Conservation (phyloP, 2,888 invertebrate species). For the Julus scanicus region DNA sequence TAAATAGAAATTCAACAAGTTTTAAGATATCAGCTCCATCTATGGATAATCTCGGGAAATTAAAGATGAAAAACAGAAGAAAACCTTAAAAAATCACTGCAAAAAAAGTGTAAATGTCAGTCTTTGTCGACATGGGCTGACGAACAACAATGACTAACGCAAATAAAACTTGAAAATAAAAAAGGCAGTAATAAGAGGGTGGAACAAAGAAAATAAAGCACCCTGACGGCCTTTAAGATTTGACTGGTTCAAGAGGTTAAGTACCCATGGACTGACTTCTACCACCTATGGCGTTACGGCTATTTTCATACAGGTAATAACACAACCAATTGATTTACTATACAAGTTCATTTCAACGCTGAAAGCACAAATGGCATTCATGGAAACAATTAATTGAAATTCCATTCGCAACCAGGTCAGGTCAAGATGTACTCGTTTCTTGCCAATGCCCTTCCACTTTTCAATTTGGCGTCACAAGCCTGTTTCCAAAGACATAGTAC, state of each 20-base stretch:
- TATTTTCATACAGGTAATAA: slow-evolving; percentile 36
- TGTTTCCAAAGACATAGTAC: too few relatives aligned
- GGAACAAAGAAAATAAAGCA: slow-evolving; percentile 23
- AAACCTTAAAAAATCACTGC: not conserved
- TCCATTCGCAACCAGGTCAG: slow-evolving; percentile 5
- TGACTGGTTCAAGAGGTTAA: slow-evolving; percentile 9
- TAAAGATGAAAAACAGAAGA: not conserved
- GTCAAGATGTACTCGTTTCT: not conserved
- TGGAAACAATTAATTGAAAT: not conserved
- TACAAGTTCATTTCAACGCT: slow-evolving; percentile 3
- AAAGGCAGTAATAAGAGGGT: not conserved
- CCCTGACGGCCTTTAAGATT: not conserved
- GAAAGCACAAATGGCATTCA: slow-evolving; percentile 9
- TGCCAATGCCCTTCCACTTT: not conserved
- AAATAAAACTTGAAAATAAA: not conserved
- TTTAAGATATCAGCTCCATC: not conserved
- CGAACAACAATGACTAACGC: not conserved
- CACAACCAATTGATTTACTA: slow-evolving; percentile 16
- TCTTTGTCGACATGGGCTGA: too few relatives aligned
- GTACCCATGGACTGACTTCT: slow-evolving; percentile 19
- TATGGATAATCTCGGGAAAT: not conserved
- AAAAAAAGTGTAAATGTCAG: too few relatives aligned
- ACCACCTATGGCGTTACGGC: slow-evolving; percentile 23
- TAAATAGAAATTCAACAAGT: not conserved
- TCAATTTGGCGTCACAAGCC: too few relatives aligned